Conservation (phyloP, 2,113 vertebrate genomes). For the Macroglossus sobrinus region DNA sequence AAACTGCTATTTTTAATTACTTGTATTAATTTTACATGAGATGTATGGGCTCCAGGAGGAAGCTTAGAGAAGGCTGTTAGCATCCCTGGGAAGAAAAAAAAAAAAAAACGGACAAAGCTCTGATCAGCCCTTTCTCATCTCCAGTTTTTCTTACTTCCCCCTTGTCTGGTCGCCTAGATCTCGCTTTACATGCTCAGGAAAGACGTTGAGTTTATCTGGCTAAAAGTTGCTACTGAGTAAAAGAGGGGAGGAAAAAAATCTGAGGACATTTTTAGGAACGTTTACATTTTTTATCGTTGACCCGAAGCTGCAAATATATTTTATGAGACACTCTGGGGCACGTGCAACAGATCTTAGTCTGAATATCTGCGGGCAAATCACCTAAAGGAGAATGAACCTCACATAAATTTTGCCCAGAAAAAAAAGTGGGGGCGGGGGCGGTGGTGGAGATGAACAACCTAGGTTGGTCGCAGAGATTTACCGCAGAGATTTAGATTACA, state of each 20-base stretch:
- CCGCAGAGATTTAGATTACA: background rate
- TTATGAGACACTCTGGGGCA: constrained; percentile 1
- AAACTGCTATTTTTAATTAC: constrained; percentile 70
- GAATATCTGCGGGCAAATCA: background rate
- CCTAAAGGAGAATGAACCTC: background rate
- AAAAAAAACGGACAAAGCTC: constrained; percentile 26
- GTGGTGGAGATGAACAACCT: background rate
- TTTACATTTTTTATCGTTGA: constrained; percentile 2
- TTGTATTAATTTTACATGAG: constrained; percentile 74
- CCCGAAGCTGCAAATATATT: constrained; percentile 31
- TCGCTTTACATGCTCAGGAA: background rate
- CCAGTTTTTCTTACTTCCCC: background rate
- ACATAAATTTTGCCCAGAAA: background rate
- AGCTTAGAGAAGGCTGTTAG: constrained; percentile 51
- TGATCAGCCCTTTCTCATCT: constrained; percentile 50
- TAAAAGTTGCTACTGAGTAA: constrained; percentile 48
- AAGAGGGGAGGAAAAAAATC: background rate
- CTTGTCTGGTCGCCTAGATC: background rate
- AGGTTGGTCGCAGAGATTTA: background rate
- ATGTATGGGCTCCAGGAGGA: constrained; percentile 50
- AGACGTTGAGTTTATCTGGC: background rate
- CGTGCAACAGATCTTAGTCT: background rate
- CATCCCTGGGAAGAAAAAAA: background rate
- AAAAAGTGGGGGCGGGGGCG: too few species aligned
- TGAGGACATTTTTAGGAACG: background rate